These are phyloP conservation scores for Dendroctonus valens DNA, from an alignment of 1,140 invertebrate species.

Conservation along the genomic window DNA sequence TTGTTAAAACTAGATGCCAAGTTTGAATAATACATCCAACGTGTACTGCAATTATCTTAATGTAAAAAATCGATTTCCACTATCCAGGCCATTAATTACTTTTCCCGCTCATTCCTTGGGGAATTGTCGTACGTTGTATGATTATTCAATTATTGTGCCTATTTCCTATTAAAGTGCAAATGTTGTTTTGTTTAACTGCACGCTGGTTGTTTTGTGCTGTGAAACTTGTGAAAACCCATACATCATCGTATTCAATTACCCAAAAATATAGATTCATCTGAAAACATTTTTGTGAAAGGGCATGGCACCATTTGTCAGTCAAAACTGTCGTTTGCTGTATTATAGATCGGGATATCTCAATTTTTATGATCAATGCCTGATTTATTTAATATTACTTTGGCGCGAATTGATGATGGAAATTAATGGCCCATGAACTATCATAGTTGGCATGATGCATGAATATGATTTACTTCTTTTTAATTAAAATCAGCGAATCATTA, in stretches of 20 bases:
- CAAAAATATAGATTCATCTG: not conserved
- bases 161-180: too few relatives aligned
- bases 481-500: too few relatives aligned
- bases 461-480: not conserved
- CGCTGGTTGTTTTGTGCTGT: too few relatives aligned
- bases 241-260: not conserved
- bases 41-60: too few relatives aligned
- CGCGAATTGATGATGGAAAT: conserved; percentile 1
- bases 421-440: not conserved
- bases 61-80: too few relatives aligned
- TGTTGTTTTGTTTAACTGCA: too few relatives aligned
- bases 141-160: too few relatives aligned
- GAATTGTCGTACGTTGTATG: too few relatives aligned
- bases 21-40: too few relatives aligned
- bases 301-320: not conserved
- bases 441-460: not conserved
- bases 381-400: not conserved
- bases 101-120: too few relatives aligned
- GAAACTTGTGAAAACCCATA: not conserved
- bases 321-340: conserved; percentile 1
- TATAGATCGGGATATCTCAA: not conserved
- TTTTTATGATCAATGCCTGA: conserved; percentile 1
- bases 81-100: too few relatives aligned
- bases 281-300: not conserved
- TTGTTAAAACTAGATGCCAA: too few relatives aligned